Evolutionary conservation across 2,113 vertebrate genomes (phyloP).

Genomic region (Jacana jacana): DNA sequence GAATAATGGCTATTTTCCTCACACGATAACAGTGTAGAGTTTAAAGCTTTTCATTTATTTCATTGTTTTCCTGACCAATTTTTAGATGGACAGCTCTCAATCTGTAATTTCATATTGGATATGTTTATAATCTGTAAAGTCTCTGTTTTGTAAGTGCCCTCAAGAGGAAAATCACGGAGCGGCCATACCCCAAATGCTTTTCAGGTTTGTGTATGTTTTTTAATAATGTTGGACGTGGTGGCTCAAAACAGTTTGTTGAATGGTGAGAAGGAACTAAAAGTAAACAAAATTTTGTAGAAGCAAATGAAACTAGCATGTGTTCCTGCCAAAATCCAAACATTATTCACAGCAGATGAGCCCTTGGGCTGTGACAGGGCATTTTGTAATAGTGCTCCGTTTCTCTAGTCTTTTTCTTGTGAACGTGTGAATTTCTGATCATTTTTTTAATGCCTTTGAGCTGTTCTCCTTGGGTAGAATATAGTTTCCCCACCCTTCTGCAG

Average conservation of each 20-base stretch:
- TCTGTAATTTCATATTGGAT: neutral
- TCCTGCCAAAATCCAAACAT: neutral
- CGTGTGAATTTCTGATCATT: neutral
- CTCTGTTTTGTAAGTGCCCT: neutral
- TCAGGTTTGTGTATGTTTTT: neutral
- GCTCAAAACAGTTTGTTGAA: neutral
- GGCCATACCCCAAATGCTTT: neutral
- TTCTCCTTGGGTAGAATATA: neutral
- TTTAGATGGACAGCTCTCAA: neutral
- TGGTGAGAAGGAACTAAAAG: neutral
- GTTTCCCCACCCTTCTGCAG: neutral
- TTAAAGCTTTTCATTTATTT: neutral
- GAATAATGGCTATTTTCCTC: neutral
- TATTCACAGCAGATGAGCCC: neutral
- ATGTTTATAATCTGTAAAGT: neutral
- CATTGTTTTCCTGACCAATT: neutral
- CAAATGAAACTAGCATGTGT: neutral
- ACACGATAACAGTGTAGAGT: neutral
- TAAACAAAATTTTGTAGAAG: constrained; percentile 6
- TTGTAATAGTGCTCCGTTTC: neutral
- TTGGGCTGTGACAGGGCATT: neutral
- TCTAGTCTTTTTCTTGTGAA: neutral
- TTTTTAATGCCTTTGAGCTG: neutral
- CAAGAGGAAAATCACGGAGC: neutral
- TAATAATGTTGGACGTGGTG: neutral